These are phyloP conservation scores for Sparidentex hasta DNA, from an alignment of 2,797 vertebrate genomes.

Conservation along the genomic window DNA sequence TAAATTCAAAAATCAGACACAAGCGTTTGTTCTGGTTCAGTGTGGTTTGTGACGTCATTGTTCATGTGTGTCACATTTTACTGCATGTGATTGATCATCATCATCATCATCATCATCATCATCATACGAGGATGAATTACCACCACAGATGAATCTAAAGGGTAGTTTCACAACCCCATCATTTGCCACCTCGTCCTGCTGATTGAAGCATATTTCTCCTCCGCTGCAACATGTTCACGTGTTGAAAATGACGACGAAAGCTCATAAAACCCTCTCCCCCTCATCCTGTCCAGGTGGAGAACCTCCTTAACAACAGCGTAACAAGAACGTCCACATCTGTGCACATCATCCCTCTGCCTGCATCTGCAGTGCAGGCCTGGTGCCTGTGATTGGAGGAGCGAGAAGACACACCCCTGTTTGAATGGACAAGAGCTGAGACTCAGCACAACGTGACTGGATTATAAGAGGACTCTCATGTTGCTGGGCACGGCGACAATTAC, in stretches of 20 bases:
- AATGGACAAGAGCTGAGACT: conserved; percentile 50
- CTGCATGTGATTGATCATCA: neutral
- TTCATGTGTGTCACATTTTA: conserved; percentile 2
- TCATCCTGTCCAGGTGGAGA: conserved; percentile 56
- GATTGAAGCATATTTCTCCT: conserved; percentile 37
- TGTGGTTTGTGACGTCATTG: neutral
- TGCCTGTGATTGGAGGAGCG: conserved; percentile 51
- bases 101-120: no score
- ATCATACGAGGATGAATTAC: conserved; percentile 28
- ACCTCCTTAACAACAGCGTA: conserved; percentile 19
- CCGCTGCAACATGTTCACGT: neutral
- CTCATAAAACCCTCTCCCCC: neutral
- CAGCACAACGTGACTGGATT: conserved; percentile 53
- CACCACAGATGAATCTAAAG: conserved; percentile 2
- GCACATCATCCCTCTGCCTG: conserved; percentile 6
- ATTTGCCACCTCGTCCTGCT: conserved; percentile 19
- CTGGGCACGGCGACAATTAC: conserved; percentile 31
- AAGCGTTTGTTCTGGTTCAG: neutral
- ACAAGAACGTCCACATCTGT: conserved; percentile 31
- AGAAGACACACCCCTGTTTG: conserved; percentile 20
- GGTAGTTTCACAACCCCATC: conserved; percentile 27
- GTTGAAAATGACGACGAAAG: neutral
- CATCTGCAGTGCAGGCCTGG: conserved; percentile 53
- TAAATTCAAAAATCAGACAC: neutral
- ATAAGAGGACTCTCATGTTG: conserved; percentile 36